phyloP scores from a whole-genome alignment of 2,888 invertebrate species.

The Spicauda simplicius region DNA sequence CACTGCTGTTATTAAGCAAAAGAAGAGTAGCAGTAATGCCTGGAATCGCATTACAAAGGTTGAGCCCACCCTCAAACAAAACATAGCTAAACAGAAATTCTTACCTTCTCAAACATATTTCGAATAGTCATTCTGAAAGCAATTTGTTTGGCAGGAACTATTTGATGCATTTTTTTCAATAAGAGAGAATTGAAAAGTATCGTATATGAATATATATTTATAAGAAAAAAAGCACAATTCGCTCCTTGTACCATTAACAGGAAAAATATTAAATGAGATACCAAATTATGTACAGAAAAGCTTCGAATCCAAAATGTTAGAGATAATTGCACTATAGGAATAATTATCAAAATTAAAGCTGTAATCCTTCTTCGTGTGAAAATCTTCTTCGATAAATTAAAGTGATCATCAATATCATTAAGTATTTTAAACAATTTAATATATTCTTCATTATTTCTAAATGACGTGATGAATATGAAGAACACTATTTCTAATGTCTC shows the following conservation, averaged over 20 bases:
- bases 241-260: conserved; percentile 57
- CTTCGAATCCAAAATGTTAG: conserved; percentile 47
- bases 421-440: conserved; percentile 55
- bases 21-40: too few species aligned
- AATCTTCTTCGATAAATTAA: conserved; percentile 44
- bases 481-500: conserved; percentile 53
- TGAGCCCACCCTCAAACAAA: too few species aligned
- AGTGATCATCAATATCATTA: conserved; percentile 55
- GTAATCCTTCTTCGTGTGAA: conserved; percentile 49
- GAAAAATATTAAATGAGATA: conserved; percentile 51
- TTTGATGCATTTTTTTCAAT: conserved; percentile 45
- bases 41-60: too few species aligned
- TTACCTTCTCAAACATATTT: conserved; percentile 50
- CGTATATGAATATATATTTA: conserved; percentile 54
- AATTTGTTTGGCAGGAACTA: conserved; percentile 41
- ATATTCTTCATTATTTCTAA: conserved; percentile 51
- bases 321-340: conserved; percentile 46
- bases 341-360: conserved; percentile 46
- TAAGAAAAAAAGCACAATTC: conserved; percentile 50
- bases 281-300: conserved; percentile 52
- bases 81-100: conserved; percentile 27
- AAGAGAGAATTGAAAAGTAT: conserved; percentile 54
- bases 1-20: too few species aligned
- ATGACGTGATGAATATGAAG: conserved; percentile 49
- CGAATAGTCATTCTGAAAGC: conserved; percentile 46